phyloP scores from a whole-genome alignment of 2,888 invertebrate genomes.

The Hyles lineata region DNA sequence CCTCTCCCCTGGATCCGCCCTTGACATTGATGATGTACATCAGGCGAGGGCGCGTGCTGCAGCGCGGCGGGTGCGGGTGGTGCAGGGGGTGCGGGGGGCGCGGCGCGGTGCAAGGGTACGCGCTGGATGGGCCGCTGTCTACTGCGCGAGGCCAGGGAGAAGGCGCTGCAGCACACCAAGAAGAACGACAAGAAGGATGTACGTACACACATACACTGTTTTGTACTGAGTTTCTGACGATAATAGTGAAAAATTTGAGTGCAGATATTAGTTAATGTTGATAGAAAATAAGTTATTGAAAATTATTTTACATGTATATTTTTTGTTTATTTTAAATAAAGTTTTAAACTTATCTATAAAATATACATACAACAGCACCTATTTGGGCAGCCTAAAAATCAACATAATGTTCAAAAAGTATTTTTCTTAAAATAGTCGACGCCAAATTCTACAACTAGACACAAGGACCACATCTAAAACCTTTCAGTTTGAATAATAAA shows the following conservation, averaged over 20 bases:
- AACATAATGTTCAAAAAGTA: neutral
- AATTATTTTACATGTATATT: too few relatives aligned
- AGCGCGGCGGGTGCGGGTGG: slow-evolving; percentile 41
- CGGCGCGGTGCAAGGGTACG: slow-evolving; percentile 56
- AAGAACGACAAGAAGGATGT: slow-evolving; percentile 74
- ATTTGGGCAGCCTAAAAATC: neutral
- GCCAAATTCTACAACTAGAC: too few relatives aligned
- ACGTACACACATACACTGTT: slow-evolving; percentile 40
- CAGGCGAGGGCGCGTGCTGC: slow-evolving; percentile 70
- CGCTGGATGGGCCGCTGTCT: slow-evolving; percentile 81
- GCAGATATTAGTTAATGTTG: too few relatives aligned
- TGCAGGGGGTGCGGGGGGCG: slow-evolving; percentile 41
- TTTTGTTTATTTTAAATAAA: too few relatives aligned
- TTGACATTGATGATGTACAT: neutral
- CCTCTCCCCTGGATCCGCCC: too few relatives aligned
- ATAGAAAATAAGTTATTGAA: too few relatives aligned
- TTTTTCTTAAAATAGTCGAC: too few relatives aligned
- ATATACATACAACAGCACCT: neutral
- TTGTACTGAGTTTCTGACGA: too few relatives aligned
- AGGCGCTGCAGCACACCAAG: slow-evolving; percentile 58
- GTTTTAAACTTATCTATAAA: too few relatives aligned
- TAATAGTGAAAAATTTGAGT: too few relatives aligned
- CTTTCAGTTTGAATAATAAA: too few relatives aligned
- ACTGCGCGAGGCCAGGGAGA: slow-evolving; percentile 72
- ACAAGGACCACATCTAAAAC: too few relatives aligned